A percentile compares a stretch with the other conserved stretches of the same genome.
Evolutionary conservation across 1,140 invertebrate species (phyloP).

Genomic region (Formica selysi): DNA sequence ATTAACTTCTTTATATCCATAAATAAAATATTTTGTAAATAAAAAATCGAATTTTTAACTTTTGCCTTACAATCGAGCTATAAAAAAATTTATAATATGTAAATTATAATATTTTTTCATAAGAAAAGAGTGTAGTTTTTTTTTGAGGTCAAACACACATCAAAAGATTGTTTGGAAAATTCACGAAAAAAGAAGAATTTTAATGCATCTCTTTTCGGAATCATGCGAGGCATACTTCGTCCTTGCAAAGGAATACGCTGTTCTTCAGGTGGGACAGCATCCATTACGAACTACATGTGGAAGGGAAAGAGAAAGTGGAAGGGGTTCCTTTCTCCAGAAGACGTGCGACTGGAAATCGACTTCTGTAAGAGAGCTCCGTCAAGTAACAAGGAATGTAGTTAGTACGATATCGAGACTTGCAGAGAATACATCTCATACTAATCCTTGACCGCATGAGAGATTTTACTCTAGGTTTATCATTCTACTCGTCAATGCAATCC

Average conservation of each 20-base stretch:
- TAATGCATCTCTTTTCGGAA: background rate
- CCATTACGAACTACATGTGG: background rate
- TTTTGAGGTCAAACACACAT: background rate
- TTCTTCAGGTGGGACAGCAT: background rate
- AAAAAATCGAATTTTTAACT: background rate
- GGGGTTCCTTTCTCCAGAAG: constrained; percentile 37
- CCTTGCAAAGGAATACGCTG: background rate
- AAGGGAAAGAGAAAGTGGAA: constrained; percentile 9
- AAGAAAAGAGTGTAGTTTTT: no score
- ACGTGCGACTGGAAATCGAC: background rate
- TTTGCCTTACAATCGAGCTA: background rate
- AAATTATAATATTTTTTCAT: background rate
- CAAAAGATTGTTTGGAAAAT: background rate
- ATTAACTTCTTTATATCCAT: background rate
- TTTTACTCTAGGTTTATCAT: background rate
- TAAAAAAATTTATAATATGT: background rate
- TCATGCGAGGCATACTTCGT: background rate
- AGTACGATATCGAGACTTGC: background rate
- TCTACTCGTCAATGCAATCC: background rate
- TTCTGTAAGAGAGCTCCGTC: background rate
- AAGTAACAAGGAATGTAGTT: background rate
- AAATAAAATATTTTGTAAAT: background rate
- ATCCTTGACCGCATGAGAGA: background rate
- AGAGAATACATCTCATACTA: background rate
- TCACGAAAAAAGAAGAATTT: background rate